Percentiles rank a stretch among this genome's conserved stretches.
These are phyloP conservation scores for Chiloscyllium punctatum DNA, from an alignment of 2,797 vertebrate species.

Conservation along the genomic window DNA sequence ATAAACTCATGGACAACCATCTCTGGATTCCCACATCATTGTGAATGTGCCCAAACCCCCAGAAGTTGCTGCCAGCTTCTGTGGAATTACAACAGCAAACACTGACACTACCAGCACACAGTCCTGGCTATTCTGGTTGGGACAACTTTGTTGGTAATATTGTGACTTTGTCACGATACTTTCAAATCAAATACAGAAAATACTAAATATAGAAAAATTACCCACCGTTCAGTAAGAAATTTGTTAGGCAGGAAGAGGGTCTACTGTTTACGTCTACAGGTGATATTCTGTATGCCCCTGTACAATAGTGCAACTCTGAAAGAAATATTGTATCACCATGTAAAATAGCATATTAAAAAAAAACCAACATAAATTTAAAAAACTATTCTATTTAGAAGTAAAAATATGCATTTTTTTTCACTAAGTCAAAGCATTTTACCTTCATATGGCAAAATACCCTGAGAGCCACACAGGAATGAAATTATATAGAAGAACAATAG, in stretches of 20 bases:
- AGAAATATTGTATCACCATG: conserved; percentile 39
- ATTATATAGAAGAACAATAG: background rate
- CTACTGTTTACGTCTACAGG: conserved; percentile 97
- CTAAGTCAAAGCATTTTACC: background rate
- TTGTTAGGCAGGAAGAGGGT: conserved; percentile 94
- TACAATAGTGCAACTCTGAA: conserved; percentile 93
- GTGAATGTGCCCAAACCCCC: too few relatives aligned
- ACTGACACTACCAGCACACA: too few relatives aligned
- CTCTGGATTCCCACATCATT: too few relatives aligned
- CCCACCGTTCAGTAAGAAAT: conserved; percentile 93
- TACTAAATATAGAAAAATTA: conserved; percentile 38
- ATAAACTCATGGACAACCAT: too few relatives aligned
- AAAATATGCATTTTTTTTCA: background rate
- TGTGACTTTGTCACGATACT: background rate
- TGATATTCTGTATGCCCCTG: conserved; percentile 92
- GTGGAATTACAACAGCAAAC: background rate
- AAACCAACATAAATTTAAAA: background rate
- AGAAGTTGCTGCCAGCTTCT: too few relatives aligned
- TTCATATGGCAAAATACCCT: background rate
- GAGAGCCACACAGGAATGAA: background rate
- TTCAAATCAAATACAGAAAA: background rate
- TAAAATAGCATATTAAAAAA: too few relatives aligned
- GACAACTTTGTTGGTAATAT: background rate
- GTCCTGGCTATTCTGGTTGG: background rate
- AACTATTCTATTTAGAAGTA: background rate